A percentile compares a stretch with the other conserved stretches of the same genome.
phyloP scores from a whole-genome alignment of 2,797 vertebrate genomes.

The Thunnus albacares region DNA sequence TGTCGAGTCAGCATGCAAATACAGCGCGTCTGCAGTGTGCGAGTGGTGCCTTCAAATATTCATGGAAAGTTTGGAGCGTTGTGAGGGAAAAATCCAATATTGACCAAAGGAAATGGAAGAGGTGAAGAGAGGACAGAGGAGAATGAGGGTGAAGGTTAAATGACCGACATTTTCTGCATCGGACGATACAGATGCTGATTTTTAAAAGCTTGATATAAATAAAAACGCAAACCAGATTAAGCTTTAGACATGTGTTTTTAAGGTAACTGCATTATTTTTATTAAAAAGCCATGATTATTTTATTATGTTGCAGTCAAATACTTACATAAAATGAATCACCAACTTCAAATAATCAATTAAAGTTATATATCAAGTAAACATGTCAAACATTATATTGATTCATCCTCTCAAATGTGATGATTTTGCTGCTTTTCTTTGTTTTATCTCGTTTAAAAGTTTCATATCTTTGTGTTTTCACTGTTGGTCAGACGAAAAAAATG shows the following conservation, averaged over 20 bases:
- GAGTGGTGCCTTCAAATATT: slow-evolving; percentile 62
- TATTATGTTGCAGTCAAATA: not conserved
- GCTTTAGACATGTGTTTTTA: not conserved
- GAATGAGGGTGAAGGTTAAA: slow-evolving; percentile 13
- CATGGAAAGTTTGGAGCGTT: slow-evolving; percentile 37
- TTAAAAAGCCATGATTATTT: not conserved
- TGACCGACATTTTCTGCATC: not conserved
- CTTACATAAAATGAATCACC: not conserved
- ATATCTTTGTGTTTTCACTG: not conserved
- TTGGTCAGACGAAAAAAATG: not conserved
- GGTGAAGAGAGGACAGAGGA: not conserved
- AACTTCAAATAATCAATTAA: not conserved
- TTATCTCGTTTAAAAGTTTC: too few relatives aligned
- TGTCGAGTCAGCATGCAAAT: slow-evolving; percentile 55
- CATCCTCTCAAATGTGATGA: not conserved
- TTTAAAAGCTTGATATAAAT: not conserved
- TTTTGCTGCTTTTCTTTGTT: not conserved
- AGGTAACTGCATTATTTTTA: not conserved
- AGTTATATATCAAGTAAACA: not conserved
- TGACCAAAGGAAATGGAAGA: slow-evolving; percentile 51
- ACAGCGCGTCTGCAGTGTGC: not conserved
- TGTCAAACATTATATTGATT: not conserved
- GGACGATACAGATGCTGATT: not conserved
- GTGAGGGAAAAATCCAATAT: slow-evolving; percentile 16
- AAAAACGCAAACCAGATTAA: not conserved